These are phyloP conservation scores for Hippocampus mohnikei DNA, from an alignment of 2,113 vertebrate species.

Conservation along the genomic window DNA sequence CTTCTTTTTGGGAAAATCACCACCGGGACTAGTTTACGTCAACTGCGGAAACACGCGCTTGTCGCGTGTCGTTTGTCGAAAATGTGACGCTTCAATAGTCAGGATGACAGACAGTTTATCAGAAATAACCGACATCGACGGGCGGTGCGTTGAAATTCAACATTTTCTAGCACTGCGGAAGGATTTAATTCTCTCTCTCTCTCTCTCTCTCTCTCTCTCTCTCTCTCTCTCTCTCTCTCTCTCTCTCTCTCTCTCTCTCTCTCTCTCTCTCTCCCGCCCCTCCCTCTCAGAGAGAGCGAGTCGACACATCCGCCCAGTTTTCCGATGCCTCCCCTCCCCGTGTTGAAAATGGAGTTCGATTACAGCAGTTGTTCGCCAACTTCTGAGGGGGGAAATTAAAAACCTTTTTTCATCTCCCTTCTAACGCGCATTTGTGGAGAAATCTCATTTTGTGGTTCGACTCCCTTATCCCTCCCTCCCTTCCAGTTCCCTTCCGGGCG, in stretches of 20 bases:
- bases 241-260: too few relatives aligned
- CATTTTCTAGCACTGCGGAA: constrained; percentile 63
- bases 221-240: too few relatives aligned
- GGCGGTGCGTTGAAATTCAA: neutral
- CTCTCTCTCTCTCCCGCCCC: too few relatives aligned
- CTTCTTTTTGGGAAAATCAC: constrained; percentile 75
- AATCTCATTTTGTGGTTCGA: neutral
- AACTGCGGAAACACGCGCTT: constrained; percentile 35
- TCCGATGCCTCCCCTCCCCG: constrained; percentile 70
- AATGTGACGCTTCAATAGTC: neutral
- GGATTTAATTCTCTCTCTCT: constrained; percentile 65
- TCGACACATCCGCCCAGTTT: constrained; percentile 87
- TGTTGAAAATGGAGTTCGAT: constrained; percentile 81
- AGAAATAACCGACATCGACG: too few relatives aligned
- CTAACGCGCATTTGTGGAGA: neutral
- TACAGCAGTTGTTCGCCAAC: constrained; percentile 72
- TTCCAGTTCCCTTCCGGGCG: constrained; percentile 1
- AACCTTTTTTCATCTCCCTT: neutral
- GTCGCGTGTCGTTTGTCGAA: fast-evolving
- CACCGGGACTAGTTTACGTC: constrained; percentile 67
- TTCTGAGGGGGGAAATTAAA: constrained; percentile 56
- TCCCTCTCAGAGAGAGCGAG: constrained; percentile 58
- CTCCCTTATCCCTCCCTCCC: neutral
- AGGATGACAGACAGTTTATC: neutral
- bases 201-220: too few relatives aligned